A percentile compares a stretch with the other conserved stretches of the same genome.
Conservation (phyloP, 2,113 vertebrate species). For the Phrynocephalus versicolor region DNA sequence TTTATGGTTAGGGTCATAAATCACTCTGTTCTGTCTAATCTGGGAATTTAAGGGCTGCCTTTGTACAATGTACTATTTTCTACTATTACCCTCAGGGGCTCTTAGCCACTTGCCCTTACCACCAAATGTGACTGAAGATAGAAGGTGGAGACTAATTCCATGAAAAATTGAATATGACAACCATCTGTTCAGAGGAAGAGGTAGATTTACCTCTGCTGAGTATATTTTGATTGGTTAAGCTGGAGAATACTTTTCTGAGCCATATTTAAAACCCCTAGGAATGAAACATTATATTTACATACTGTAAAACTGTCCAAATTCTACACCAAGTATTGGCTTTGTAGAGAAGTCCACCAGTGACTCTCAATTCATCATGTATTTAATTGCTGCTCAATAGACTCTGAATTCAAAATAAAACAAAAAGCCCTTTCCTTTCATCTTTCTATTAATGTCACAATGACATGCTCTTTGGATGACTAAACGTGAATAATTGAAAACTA, state of each 20-base stretch:
- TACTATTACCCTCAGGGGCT: too few species aligned
- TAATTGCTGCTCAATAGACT: not conserved
- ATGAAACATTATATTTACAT: not conserved
- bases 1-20: too few species aligned
- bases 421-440: not conserved
- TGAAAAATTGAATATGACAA: not conserved
- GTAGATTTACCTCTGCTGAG: not conserved
- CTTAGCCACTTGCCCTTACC: too few species aligned
- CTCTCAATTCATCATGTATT: not conserved
- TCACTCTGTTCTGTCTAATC: too few species aligned
- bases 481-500: conserved; percentile 6
- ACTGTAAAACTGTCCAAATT: not conserved
- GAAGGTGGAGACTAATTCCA: not conserved
- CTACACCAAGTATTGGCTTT: not conserved
- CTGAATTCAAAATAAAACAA: not conserved
- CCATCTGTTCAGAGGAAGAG: not conserved
- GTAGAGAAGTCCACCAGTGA: not conserved
- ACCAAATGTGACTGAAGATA: too few species aligned
- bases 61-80: too few species aligned
- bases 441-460: not conserved
- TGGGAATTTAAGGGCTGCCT: too few species aligned
- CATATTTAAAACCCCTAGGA: not conserved
- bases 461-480: not conserved
- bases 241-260: not conserved
- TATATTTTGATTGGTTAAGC: not conserved